Evolutionary conservation across 2,113 vertebrate species (phyloP), one percentile per base, ranked within the genome.

Genomic region (Ammodytes marinus): DNA sequence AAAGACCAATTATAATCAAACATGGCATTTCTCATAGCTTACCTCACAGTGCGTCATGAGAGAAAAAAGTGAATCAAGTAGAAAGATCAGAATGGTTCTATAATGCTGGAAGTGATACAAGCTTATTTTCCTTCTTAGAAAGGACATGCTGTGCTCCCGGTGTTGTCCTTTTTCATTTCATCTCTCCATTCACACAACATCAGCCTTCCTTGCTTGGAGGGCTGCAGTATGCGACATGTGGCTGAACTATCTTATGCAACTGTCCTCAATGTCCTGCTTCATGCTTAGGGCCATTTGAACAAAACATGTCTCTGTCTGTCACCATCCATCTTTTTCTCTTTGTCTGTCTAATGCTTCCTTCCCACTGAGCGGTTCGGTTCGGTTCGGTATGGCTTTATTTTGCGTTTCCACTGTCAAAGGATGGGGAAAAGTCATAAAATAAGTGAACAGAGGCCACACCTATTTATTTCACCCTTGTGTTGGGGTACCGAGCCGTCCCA

Each of bases 231-330:
- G 74, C 37, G 52, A 72, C 0, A 14, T 12, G 0, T 1, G 35
- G 73, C 69, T 80, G 68, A 50, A 88, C 17, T n/a, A 52, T n/a
- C 76, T 88, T 74, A 80, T 72, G 57, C 47, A 73, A 74, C 71
- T 50, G 64, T 76, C 59, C 78, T 65, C 14, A 58, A 11, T 64
- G 67, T 69, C 66, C 53, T 10, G 11, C 42, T 1, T 63, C 27
- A 46, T 37, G 47, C 27, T 27, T 4, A 6, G 60, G 61, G 66
- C 35, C n/a, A 35, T 77, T 77, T 74, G 2, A 71, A 59, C 40
- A 74, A 37, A 55, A n/a, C 45, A 17, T 46, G 40, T 53, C 55
- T 43, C 40, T 47, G 49, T 46, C 45, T 40, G 52, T 58, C 68
- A 45, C 58, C 53, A 15, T 27, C 45, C 6, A 0, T 68, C 45